Evolutionary conservation across 2,797 vertebrate species (phyloP).

Genomic region (Acomys russatus): DNA sequence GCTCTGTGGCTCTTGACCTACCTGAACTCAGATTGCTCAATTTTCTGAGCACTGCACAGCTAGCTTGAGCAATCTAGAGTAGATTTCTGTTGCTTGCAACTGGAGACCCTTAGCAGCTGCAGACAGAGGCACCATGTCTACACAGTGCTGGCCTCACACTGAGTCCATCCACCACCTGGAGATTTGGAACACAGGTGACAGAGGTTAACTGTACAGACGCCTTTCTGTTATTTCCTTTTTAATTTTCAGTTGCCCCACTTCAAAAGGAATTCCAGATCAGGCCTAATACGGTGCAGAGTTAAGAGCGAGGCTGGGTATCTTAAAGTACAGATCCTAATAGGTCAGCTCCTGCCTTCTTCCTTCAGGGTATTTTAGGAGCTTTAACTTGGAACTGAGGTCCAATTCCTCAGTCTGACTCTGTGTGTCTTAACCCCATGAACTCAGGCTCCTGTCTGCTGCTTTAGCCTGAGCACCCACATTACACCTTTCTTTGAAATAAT

Average conservation of each 20-base stretch:
- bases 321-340: neutral
- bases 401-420: neutral
- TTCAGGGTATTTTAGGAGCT: neutral
- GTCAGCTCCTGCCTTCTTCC: neutral
- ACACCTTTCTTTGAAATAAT: constrained; percentile 36
- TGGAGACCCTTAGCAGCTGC: neutral
- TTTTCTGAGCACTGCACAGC: neutral
- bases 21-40: neutral
- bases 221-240: constrained; percentile 15
- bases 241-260: neutral
- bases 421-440: neutral
- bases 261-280: constrained; percentile 42
- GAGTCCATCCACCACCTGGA: too few species aligned
- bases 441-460: neutral
- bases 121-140: neutral
- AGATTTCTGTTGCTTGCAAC: constrained; percentile 1
- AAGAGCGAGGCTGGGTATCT: neutral
- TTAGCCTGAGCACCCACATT: neutral
- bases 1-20: neutral
- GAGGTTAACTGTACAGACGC: neutral
- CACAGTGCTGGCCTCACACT: too few species aligned
- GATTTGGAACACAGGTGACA: neutral
- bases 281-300: neutral
- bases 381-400: neutral
- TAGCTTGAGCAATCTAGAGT: neutral